phyloP scores from a whole-genome alignment of 1,140 invertebrate genomes.

The Drepana arcuata region DNA sequence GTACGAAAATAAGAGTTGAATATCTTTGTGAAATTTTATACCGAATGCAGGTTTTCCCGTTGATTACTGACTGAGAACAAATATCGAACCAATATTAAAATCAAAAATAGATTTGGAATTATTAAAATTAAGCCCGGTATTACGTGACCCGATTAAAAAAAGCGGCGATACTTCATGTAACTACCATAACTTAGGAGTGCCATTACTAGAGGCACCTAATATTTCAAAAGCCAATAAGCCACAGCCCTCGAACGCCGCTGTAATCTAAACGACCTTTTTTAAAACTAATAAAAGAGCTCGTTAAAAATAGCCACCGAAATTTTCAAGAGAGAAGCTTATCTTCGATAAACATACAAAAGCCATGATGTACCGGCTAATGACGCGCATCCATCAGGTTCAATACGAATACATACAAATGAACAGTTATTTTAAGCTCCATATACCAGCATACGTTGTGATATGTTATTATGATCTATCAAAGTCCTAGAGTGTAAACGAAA shows the following conservation, averaged over 20 bases:
- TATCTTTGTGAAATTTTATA: too few species aligned
- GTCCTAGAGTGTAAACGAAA: conserved; percentile 4
- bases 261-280: conserved; percentile 70
- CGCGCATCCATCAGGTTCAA: conserved; percentile 49
- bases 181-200: conserved; percentile 31
- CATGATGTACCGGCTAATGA: conserved; percentile 43
- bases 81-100: too few species aligned
- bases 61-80: too few species aligned
- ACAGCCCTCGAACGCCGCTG: conserved; percentile 42
- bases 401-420: too few species aligned
- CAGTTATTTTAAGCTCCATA: too few species aligned
- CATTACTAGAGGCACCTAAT: conserved; percentile 52
- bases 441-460: too few species aligned
- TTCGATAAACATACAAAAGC: conserved; percentile 58
- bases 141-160: too few species aligned
- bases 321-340: conserved; percentile 53
- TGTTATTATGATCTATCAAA: conserved; percentile 9
- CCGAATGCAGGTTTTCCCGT: too few species aligned
- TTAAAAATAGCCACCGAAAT: conserved; percentile 69
- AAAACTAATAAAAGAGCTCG: conserved; percentile 67
- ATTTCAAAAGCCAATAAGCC: conserved; percentile 61
- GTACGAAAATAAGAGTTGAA: too few species aligned
- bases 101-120: too few species aligned
- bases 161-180: conserved; percentile 34
- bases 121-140: too few species aligned